These are phyloP conservation scores for Malurus melanocephalus DNA, from an alignment of 2,113 vertebrate genomes.

Conservation along the genomic window DNA sequence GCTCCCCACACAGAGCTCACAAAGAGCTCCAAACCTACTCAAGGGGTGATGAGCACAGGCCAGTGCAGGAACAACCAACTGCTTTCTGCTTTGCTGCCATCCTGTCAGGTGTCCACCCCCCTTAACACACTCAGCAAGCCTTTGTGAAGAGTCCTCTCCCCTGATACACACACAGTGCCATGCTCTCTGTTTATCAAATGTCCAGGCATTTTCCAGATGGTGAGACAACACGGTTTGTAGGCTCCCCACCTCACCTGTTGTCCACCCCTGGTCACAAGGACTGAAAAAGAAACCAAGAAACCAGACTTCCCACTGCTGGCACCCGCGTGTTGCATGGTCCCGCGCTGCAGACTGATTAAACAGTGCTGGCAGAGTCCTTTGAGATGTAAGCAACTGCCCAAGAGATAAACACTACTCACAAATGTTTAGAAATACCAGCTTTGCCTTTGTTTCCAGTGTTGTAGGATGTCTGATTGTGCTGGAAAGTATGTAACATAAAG, in stretches of 20 bases:
- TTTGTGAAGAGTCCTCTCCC: not conserved
- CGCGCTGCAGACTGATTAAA: not conserved
- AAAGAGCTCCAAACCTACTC: not conserved
- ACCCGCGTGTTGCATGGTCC: not conserved
- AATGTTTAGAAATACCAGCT: constrained; percentile 37
- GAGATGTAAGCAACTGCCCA: constrained; percentile 24
- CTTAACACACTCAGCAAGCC: not conserved
- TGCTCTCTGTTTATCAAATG: not conserved
- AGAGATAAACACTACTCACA: not conserved
- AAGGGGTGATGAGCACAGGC: not conserved
- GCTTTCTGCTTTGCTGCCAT: not conserved
- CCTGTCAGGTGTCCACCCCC: not conserved
- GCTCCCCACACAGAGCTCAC: not conserved
- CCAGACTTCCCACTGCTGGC: not conserved
- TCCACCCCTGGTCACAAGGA: not conserved
- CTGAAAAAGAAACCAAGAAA: not conserved
- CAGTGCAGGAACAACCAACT: not conserved
- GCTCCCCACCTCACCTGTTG: not conserved
- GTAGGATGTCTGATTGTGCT: not conserved
- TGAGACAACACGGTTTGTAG: not conserved
- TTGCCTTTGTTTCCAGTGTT: not conserved
- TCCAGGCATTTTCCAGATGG: not conserved
- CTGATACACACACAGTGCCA: not conserved
- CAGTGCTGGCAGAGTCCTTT: not conserved
- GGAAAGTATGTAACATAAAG: not conserved